Evolutionary conservation across 2,113 vertebrate species (phyloP), one percentile per base, ranked within the genome.

Genomic region (Erythrocebus patas): DNA sequence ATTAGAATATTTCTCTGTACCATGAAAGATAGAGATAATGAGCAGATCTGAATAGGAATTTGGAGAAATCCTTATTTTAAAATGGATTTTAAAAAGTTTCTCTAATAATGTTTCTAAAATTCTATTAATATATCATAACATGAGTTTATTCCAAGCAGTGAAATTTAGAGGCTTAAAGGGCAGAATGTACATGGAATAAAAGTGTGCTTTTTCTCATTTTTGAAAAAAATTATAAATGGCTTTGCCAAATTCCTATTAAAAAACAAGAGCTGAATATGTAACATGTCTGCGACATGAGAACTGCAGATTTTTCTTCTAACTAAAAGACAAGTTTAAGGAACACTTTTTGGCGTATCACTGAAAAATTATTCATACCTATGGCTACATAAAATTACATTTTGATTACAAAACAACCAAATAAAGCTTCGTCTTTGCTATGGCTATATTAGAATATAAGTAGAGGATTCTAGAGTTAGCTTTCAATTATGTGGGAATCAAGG

Each of bases 1-100:
- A 40, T 89, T 89, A 79, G 17, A 83, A 86, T 38, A 72, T 91
- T 16, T 85, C 61, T 83, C 25, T 94, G 7, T 94, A 52, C 45
- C 16, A 59, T 91, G 48, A 95, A 88, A 93, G 45, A 57, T 57
- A 76, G 43, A 76, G 43, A 48, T 38, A 89, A 93, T 92, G 75
- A 72, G 93, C 78, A 91, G 80, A 40, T 73, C 20, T 82, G 82
- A 59, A 45, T 78, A 52, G 30, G 91, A 87, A 89, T 81, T 88
- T 92, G 27, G 2, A 88, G 12, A 72, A 87, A 72, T 25, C 73
- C 89, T 96, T 87, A 78, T 52, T 92, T 97, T 81, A 66, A 89
- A 91, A 38, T 12, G 4, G 10, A 78, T 57, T 78, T 32, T 9
- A 10, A 68, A 48, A 76, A 17, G 13, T 78, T 78, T 78, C 27